Evolutionary conservation across 2,113 vertebrate species (phyloP).

Genomic region (Chaetodon trifascialis): DNA sequence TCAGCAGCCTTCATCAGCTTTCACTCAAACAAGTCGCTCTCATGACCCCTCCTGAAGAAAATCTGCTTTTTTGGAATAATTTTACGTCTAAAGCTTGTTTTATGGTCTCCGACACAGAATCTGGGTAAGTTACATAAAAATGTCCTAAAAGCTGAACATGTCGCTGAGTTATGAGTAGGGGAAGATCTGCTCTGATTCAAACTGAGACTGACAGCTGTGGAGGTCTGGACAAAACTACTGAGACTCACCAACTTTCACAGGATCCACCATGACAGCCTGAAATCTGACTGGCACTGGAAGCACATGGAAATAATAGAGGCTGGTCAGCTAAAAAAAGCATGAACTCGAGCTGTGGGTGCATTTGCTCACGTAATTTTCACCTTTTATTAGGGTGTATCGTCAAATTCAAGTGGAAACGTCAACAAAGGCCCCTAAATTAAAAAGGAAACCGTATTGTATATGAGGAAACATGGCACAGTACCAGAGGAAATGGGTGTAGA

Average conservation of each 20-base stretch:
- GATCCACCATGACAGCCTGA: constrained; percentile 50
- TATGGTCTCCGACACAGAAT: constrained; percentile 8
- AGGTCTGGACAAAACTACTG: constrained; percentile 27
- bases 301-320: constrained; percentile 21
- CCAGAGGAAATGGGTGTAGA: constrained; percentile 60
- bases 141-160: neutral
- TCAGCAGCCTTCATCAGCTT: constrained; percentile 20
- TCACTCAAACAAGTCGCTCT: neutral
- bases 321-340: constrained; percentile 1
- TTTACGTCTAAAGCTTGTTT: neutral
- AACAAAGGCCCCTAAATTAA: constrained; percentile 32
- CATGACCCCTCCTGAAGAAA: neutral
- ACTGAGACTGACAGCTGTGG: constrained; percentile 44
- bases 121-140: constrained; percentile 21
- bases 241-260: constrained; percentile 29
- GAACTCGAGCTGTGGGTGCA: neutral
- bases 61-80: constrained; percentile 6
- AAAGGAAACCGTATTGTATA: constrained; percentile 53
- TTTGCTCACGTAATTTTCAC: neutral
- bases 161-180: neutral
- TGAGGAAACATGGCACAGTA: constrained; percentile 54
- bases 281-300: constrained; percentile 51
- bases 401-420: constrained; percentile 43
- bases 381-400: constrained; percentile 18
- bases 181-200: constrained; percentile 45